These are phyloP conservation scores for Aegithalos caudatus DNA, from an alignment of 2,113 vertebrate genomes.

Conservation along the genomic window DNA sequence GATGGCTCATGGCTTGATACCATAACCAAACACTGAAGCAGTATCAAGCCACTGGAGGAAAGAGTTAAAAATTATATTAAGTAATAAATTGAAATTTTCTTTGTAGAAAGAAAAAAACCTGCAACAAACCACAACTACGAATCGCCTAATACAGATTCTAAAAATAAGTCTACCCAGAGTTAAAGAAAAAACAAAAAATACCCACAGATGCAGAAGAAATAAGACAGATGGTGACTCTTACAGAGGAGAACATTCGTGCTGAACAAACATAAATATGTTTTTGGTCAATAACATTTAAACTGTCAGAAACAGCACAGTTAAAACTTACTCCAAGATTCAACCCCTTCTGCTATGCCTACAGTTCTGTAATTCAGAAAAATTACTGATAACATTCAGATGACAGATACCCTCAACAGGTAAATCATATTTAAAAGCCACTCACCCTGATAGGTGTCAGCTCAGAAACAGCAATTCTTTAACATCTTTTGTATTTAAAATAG, in stretches of 20 bases:
- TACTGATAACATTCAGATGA: not conserved
- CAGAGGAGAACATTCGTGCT: not conserved
- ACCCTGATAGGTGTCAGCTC: not conserved
- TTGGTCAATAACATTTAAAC: slow-evolving; percentile 23
- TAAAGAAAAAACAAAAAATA: not conserved
- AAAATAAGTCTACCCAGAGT: not conserved
- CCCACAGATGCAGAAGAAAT: not conserved
- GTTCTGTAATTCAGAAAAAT: not conserved
- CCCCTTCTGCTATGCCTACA: not conserved
- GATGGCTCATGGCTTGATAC: not conserved
- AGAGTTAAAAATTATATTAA: not conserved
- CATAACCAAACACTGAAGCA: not conserved
- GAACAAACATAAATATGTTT: not conserved
- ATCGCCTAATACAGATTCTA: not conserved
- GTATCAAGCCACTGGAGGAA: not conserved
- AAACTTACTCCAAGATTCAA: not conserved
- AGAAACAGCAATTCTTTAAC: not conserved
- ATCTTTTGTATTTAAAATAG: not conserved
- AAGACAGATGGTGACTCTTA: slow-evolving; percentile 5
- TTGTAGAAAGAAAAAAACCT: not conserved
- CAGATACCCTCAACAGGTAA: not conserved
- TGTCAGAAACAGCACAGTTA: not conserved
- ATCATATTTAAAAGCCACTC: not conserved
- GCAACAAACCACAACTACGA: not conserved
- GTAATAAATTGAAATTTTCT: not conserved